Evolutionary conservation across 2,113 vertebrate genomes (phyloP).

Genomic region (Pseudorhombus dupliciocellatus): DNA sequence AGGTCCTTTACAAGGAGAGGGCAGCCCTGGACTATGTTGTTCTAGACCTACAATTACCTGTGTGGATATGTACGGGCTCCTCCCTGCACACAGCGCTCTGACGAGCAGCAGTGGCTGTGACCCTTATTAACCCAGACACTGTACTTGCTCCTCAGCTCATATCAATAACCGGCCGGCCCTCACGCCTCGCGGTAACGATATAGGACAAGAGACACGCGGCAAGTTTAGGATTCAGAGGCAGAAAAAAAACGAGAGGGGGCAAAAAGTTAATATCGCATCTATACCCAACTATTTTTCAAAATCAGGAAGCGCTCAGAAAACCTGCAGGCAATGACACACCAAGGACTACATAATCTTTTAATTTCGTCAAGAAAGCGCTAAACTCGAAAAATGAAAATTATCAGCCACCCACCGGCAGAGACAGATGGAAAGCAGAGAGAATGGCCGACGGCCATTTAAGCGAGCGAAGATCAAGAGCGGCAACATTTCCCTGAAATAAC

Average conservation of each 20-base stretch:
- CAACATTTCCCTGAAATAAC: not conserved
- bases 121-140: constrained; percentile 68
- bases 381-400: constrained; percentile 10
- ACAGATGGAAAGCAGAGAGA: constrained; percentile 19
- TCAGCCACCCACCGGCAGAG: constrained; percentile 25
- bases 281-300: constrained; percentile 38
- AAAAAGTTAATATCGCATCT: constrained; percentile 32
- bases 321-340: constrained; percentile 40
- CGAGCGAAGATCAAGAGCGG: constrained; percentile 10
- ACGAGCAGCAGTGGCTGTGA: constrained; percentile 47
- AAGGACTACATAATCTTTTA: constrained; percentile 25
- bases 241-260: not conserved
- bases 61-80: constrained; percentile 46
- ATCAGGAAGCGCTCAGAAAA: constrained; percentile 18
- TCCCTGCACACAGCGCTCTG: constrained; percentile 29
- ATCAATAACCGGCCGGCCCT: constrained; percentile 53
- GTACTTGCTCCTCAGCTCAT: constrained; percentile 50
- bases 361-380: constrained; percentile 18
- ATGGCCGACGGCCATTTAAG: constrained; percentile 14
- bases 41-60: constrained; percentile 60
- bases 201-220: constrained; percentile 22
- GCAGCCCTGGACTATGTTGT: constrained; percentile 32
- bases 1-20: constrained; percentile 55
- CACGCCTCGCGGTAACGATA: constrained; percentile 21
- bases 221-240: not conserved